Evolutionary conservation across 2,797 vertebrate species (phyloP).

Genomic region (Poecilia velifera): DNA sequence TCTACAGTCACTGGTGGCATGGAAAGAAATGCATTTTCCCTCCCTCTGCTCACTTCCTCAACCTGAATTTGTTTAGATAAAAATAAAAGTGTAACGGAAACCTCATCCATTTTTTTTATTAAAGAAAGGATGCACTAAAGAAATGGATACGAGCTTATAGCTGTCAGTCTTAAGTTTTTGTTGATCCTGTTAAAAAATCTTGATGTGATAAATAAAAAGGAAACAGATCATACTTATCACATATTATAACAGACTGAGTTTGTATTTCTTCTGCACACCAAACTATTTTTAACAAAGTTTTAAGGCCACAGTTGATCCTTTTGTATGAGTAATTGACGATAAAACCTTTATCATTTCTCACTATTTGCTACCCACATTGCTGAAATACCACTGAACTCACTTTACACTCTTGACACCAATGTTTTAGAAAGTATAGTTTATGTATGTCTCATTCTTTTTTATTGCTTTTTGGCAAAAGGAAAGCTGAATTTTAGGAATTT

Average conservation of each 20-base stretch:
- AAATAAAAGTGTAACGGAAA: slow-evolving; percentile 6
- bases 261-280: background rate
- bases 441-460: background rate
- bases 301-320: slow-evolving; percentile 29
- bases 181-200: background rate
- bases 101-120: background rate
- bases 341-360: slow-evolving; percentile 45
- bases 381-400: slow-evolving; percentile 25
- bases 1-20: slow-evolving; percentile 63
- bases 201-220: background rate
- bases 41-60: background rate
- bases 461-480: background rate
- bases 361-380: slow-evolving; percentile 16
- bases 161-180: too few relatives aligned
- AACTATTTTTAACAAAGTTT: slow-evolving; percentile 40
- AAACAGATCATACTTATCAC: background rate
- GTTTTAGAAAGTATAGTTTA: background rate
- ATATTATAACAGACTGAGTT: background rate
- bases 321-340: slow-evolving; percentile 59
- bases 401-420: slow-evolving; percentile 20
- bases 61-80: slow-evolving; percentile 13
- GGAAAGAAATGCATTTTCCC: slow-evolving; percentile 10
- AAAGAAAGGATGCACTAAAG: background rate
- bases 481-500: background rate
- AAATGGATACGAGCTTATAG: background rate